Percentiles rank a stretch among this genome's conserved stretches.
phyloP scores from a whole-genome alignment of 2,888 invertebrate species.

The Anagyrus pseudococci region DNA sequence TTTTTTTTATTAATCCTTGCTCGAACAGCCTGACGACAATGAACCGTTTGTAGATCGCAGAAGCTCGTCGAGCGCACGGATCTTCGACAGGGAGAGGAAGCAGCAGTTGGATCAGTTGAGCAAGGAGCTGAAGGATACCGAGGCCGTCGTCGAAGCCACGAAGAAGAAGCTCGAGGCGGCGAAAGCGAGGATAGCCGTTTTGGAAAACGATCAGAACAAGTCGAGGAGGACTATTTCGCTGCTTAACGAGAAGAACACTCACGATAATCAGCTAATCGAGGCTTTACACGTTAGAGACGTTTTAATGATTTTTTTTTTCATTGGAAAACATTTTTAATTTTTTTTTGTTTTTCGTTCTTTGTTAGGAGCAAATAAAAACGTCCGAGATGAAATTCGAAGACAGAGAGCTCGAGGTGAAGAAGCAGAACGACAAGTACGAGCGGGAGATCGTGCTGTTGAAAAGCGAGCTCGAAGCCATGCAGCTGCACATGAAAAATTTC shows the following conservation, averaged over 20 bases:
- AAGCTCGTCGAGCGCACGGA: constrained; percentile 43
- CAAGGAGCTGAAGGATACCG: constrained; percentile 67
- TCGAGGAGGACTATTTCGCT: constrained; percentile 69
- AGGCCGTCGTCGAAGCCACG: constrained; percentile 66
- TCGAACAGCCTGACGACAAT: too few species aligned
- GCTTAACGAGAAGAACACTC: constrained; percentile 69
- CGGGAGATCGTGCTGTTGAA: constrained; percentile 45
- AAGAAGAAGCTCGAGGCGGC: constrained; percentile 72
- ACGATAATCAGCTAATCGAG: constrained; percentile 70
- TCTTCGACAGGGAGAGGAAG: constrained; percentile 66
- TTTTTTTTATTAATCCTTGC: background rate
- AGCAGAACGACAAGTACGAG: constrained; percentile 45
- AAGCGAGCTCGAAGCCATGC: constrained; percentile 46
- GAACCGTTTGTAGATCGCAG: constrained; percentile 9
- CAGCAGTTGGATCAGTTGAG: constrained; percentile 68
- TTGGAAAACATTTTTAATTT: too few species aligned
- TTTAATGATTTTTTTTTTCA: too few species aligned
- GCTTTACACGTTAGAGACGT: constrained; percentile 65
- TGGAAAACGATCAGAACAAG: constrained; percentile 70
- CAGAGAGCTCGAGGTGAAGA: constrained; percentile 43
- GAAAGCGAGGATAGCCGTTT: constrained; percentile 72
- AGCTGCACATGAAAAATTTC: constrained; percentile 16
- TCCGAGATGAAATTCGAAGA: constrained; percentile 46
- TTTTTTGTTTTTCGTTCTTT: background rate
- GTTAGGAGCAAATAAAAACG: constrained; percentile 47